These are phyloP conservation scores for Allobates femoralis DNA, from an alignment of 2,797 vertebrate species.

Conservation along the genomic window DNA sequence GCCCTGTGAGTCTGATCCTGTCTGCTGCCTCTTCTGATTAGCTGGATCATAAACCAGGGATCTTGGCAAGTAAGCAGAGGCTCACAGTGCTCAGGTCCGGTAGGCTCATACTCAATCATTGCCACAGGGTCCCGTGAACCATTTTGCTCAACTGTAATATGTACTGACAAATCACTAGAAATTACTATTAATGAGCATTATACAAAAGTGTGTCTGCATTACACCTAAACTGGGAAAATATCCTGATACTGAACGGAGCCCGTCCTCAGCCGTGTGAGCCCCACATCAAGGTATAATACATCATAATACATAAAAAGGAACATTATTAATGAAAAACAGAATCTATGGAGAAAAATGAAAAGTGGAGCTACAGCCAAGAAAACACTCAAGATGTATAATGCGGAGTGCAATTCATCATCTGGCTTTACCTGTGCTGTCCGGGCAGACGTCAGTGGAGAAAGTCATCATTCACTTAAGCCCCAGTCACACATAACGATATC, in stretches of 20 bases:
- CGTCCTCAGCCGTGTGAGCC: neutral
- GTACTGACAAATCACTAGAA: neutral
- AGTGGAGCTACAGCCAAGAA: neutral
- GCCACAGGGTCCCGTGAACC: too few species aligned
- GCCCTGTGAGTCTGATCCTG: too few species aligned
- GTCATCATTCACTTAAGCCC: neutral
- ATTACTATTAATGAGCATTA: neutral
- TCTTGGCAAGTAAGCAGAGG: too few species aligned
- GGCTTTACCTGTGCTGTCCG: neutral
- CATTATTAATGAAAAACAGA: constrained; percentile 1
- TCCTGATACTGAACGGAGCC: neutral
- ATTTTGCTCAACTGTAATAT: neutral
- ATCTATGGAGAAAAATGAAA: neutral
- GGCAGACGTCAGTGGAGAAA: neutral
- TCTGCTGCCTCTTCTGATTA: too few species aligned
- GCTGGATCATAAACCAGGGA: too few species aligned
- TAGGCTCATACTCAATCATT: too few species aligned
- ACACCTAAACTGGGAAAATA: neutral
- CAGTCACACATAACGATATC: too few species aligned
- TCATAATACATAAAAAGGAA: neutral
- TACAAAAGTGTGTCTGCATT: neutral
- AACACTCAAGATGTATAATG: neutral
- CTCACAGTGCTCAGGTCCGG: too few species aligned
- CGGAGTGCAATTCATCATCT: constrained; percentile 15
- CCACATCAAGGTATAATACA: neutral